Conservation (phyloP, 1,140 invertebrate species). For the Drosophila asahinai region DNA sequence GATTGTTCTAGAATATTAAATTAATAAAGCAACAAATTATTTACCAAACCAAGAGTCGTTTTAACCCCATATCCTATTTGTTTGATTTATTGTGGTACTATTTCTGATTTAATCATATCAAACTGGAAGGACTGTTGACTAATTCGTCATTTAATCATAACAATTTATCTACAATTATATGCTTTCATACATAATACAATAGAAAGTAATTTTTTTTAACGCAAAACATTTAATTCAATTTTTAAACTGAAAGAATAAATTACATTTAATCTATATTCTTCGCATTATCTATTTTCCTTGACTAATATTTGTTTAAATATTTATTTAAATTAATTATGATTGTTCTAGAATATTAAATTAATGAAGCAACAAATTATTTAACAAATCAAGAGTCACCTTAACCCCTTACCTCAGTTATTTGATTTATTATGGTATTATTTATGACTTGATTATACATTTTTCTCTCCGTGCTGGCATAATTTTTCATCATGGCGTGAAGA, state of each 20-base stretch:
- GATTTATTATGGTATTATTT: neutral
- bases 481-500: conserved; percentile 75
- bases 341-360: neutral
- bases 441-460: neutral
- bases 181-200: no score
- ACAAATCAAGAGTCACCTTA: no score
- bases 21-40: neutral
- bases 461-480: conserved; percentile 52
- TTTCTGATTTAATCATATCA: neutral
- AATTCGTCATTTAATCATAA: no score
- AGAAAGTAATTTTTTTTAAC: no score
- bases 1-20: neutral
- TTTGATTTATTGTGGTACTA: neutral
- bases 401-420: neutral
- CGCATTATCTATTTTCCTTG: no score
- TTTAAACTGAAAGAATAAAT: no score
- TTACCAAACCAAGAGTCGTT: neutral
- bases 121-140: neutral
- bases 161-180: no score
- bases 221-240: no score
- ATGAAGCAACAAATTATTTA: neutral
- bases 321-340: neutral
- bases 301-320: neutral
- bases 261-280: no score
- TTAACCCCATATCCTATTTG: neutral